phyloP scores from a whole-genome alignment of 2,888 invertebrate genomes.

The Synergus umbraculus region DNA sequence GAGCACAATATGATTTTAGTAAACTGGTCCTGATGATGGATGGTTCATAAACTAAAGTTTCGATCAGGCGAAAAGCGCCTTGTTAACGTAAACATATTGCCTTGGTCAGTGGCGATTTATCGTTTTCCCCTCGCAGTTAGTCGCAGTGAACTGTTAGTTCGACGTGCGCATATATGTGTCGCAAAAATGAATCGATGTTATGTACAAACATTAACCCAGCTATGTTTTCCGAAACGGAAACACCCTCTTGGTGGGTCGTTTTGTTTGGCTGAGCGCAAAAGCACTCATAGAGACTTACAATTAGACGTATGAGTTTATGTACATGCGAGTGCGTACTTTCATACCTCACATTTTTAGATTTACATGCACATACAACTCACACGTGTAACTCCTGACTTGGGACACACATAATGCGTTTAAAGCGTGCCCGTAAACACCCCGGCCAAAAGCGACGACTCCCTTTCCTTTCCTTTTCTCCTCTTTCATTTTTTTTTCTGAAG shows the following conservation, averaged over 20 bases:
- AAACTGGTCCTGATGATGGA: not conserved
- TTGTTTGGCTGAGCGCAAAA: slow-evolving; percentile 56
- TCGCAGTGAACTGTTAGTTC: slow-evolving; percentile 29
- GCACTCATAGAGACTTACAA: slow-evolving; percentile 38
- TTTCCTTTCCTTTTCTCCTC: slow-evolving; percentile 7
- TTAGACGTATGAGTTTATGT: not conserved
- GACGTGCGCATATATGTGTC: slow-evolving; percentile 33
- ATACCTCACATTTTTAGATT: not conserved
- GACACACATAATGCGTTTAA: slow-evolving; percentile 14
- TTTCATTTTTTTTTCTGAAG: slow-evolving; percentile 17
- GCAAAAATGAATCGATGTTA: slow-evolving; percentile 55
- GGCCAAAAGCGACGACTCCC: slow-evolving; percentile 23
- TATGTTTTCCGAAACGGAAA: slow-evolving; percentile 57
- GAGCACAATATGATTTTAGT: slow-evolving; percentile 14
- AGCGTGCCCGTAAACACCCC: slow-evolving; percentile 22
- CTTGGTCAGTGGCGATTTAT: slow-evolving; percentile 33
- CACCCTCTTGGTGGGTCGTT: slow-evolving; percentile 51
- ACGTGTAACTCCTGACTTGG: slow-evolving; percentile 24
- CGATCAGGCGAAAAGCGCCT: slow-evolving; percentile 1
- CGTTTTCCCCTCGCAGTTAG: slow-evolving; percentile 11
- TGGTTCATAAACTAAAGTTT: slow-evolving; percentile 18
- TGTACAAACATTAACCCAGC: slow-evolving; percentile 53
- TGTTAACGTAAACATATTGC: slow-evolving; percentile 30
- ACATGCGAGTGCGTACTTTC: not conserved
- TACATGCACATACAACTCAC: slow-evolving; percentile 12